Base-by-base conservation (phyloP, 1,140 invertebrate species). In the Calliopsis andreniformis region DNA sequence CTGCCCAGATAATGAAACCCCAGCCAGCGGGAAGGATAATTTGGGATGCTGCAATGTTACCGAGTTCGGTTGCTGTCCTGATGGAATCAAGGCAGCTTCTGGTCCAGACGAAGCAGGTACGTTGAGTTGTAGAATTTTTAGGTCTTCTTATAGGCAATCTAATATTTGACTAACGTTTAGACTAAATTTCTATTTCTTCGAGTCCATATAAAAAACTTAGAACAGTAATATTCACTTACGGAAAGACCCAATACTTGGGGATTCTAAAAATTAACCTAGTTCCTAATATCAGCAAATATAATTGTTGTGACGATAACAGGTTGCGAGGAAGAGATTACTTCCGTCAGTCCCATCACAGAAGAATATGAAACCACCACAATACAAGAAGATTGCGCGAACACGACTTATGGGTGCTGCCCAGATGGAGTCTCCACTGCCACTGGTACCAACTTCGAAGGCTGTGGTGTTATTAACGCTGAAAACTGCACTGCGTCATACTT, bases 11-110 rank as follows among this genome's bases (percentile, higher is more conserved):
- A 93, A 93, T 14, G 91, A 94, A 42, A 94, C 94, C 0, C 84
- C 93, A 35, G 94, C 95, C 8, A 85, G 84, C n/a, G 95, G 95
- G 25, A 87, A 93, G 35, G 89, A 94, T 51, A 91, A 93, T 56
- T 89, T 94, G 82, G 95, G 94, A 18, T 96, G 95, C 85, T 93
- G 93, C 53, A 91, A 89, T 87, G 92, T 92, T 45, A 94, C 94
- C 2, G 89, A 93, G 81, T 95, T 93, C 89, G 96, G 97, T 35
- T 98, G 97, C 88, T 98, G 97, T 88, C 92, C 94, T 45, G 97
- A 98, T 92, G 94, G 94, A 20, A 91, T 95, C 42, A 95, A 94
- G 45, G 89, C 93, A 86, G 96, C 96, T 42, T 91, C 92, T 70
- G 97, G 96, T 66, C 93, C 94, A 1, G 90, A 95, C 61, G 91